phyloP scores from a whole-genome alignment of 1,140 invertebrate species.

The Conus betulinus region DNA sequence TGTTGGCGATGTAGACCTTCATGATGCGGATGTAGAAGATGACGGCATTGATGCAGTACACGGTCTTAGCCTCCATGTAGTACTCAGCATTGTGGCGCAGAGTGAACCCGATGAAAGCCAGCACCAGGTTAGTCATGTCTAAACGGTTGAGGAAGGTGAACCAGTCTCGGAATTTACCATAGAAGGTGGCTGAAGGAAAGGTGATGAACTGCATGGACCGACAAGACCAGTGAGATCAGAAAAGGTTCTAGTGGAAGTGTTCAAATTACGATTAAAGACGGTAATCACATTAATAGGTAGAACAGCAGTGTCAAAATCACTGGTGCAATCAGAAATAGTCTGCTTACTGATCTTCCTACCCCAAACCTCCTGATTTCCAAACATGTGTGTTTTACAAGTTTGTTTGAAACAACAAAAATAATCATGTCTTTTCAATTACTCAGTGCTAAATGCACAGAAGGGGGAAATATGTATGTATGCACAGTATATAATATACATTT shows the following conservation, averaged over 20 bases:
- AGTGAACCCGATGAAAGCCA: constrained; percentile 64
- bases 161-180: constrained; percentile 65
- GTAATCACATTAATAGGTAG: no score
- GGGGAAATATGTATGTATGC: no score
- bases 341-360: no score
- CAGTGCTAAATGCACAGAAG: no score
- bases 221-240: constrained; percentile 25
- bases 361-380: no score
- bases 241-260: neutral
- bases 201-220: constrained; percentile 50
- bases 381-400: no score
- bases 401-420: no score
- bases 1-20: constrained; percentile 69
- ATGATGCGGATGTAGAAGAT: constrained; percentile 71
- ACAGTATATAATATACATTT: no score
- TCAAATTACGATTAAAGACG: neutral
- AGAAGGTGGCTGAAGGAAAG: constrained; percentile 62
- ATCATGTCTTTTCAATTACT: no score
- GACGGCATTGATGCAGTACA: constrained; percentile 67
- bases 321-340: no score
- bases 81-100: constrained; percentile 46
- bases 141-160: constrained; percentile 66
- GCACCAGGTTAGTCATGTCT: constrained; percentile 63
- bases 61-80: constrained; percentile 56
- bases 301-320: no score